Conservation (phyloP, 2,797 vertebrate species). For the Hyperoplus immaculatus region DNA sequence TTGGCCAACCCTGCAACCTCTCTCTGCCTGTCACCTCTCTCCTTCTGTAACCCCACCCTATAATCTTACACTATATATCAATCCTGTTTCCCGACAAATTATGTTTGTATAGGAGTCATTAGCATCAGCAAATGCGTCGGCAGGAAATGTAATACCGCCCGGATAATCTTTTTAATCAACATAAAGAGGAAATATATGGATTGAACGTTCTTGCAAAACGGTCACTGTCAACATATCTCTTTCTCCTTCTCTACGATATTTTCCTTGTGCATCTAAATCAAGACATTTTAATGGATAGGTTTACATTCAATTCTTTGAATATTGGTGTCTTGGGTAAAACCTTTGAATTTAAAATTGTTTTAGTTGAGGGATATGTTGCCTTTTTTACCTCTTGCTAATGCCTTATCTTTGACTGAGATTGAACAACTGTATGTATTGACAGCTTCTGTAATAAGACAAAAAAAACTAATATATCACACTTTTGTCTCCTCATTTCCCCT, state of each 20-base stretch:
- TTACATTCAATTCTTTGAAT: background rate
- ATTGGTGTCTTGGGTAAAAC: background rate
- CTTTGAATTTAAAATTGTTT: background rate
- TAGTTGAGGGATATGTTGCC: background rate
- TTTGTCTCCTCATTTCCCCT: slow-evolving; percentile 35
- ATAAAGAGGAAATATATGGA: slow-evolving; percentile 8
- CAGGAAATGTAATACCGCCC: background rate
- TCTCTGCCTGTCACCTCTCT: slow-evolving; percentile 37
- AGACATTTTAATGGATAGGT: too few species aligned
- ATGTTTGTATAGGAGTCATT: slow-evolving; percentile 5
- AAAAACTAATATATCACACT: slow-evolving; percentile 15
- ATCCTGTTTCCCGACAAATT: slow-evolving; percentile 3
- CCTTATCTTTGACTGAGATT: background rate
- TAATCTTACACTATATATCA: slow-evolving; percentile 6
- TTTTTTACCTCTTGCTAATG: slow-evolving; percentile 4
- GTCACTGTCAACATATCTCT: background rate
- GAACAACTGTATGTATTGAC: background rate
- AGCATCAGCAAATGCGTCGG: background rate
- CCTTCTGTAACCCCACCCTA: slow-evolving; percentile 24
- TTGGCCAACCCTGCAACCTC: slow-evolving; percentile 24
- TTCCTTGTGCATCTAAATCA: background rate
- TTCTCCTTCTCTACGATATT: background rate
- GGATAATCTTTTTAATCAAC: slow-evolving; percentile 10
- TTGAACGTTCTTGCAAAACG: background rate
- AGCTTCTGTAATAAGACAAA: slow-evolving; percentile 2